These are phyloP conservation scores for Amphiprion percula DNA, from an alignment of 2,113 vertebrate species.

Conservation along the genomic window DNA sequence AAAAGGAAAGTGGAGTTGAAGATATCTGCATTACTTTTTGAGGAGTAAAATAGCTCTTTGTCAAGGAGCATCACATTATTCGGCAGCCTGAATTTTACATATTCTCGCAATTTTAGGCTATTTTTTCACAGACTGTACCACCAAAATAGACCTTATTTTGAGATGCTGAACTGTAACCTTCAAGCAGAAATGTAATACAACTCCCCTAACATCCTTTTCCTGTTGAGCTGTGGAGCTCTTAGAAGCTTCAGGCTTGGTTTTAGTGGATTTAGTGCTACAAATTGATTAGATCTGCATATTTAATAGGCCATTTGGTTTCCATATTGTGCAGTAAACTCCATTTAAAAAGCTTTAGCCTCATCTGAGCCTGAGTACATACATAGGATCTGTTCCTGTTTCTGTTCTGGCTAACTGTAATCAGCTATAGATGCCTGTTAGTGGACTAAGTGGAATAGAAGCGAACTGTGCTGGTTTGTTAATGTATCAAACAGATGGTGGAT, in stretches of 20 bases:
- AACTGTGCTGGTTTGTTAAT: slow-evolving; percentile 18
- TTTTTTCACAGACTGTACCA: not conserved
- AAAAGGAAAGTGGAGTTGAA: slow-evolving; percentile 1
- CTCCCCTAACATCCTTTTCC: not conserved
- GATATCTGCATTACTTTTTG: not conserved
- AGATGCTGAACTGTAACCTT: not conserved
- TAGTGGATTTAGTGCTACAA: slow-evolving; percentile 6
- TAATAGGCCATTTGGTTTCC: slow-evolving; percentile 26
- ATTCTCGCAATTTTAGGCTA: not conserved
- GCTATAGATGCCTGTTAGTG: not conserved
- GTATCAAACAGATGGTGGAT: slow-evolving; percentile 23
- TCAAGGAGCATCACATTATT: not conserved
- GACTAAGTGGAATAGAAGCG: not conserved
- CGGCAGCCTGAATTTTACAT: not conserved
- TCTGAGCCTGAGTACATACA: slow-evolving; percentile 12
- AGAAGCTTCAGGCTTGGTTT: not conserved
- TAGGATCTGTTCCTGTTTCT: slow-evolving; percentile 4
- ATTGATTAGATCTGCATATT: slow-evolving; percentile 29
- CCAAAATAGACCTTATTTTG: not conserved
- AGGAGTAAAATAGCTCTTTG: not conserved
- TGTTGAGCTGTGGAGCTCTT: slow-evolving; percentile 7
- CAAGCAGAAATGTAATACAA: not conserved
- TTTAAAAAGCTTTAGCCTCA: slow-evolving; percentile 15
- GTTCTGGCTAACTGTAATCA: not conserved
- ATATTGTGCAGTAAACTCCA: slow-evolving; percentile 5